Evolutionary conservation across 2,888 invertebrate species (phyloP), one percentile per base, ranked within the genome.

Genomic region (Aradus depressus): DNA sequence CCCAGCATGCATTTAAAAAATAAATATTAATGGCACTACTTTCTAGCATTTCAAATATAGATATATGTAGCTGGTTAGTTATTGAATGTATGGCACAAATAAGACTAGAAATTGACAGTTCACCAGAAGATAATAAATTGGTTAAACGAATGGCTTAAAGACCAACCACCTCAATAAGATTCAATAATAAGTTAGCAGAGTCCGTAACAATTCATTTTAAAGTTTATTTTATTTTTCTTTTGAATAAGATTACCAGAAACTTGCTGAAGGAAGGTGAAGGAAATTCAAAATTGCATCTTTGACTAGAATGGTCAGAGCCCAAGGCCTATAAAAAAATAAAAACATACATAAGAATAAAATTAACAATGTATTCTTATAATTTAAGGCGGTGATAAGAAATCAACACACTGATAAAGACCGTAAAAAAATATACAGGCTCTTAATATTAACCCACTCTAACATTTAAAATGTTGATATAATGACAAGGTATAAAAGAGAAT

Each of bases 21-120:
- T n/a, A n/a, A 45, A 14, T 23, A 45, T 45, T 45, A 45, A 45
- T 45, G 45, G 45, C 45, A 45, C 45, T 45, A 45, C 45, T 45
- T 18, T 14, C 14, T 25, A 19, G 16, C 23, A 19, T 34, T 44
- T n/a, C n/a, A n/a, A n/a, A n/a, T n/a, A n/a, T n/a, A n/a, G n/a
- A n/a, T n/a, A n/a, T n/a, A n/a, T n/a, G n/a, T n/a, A n/a, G n/a
- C n/a, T n/a, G n/a, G n/a, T n/a, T n/a, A n/a, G n/a, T n/a, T n/a
- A 32, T 45, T 35, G 19, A 23, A 35, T 19, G 37, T 25, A 45
- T 45, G 45, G 45, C 45, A 45, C 45, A 25, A 45, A 45, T n/a
- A n/a, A 35, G 45, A 45, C 45, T 45, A 45, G 45, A 45, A 26
- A 45, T 37, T 45, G 45, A 35, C 45, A 16, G 23, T 45, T 37